Evolutionary conservation across 2,797 vertebrate species (phyloP).

Genomic region (Rhynchonycteris naso): DNA sequence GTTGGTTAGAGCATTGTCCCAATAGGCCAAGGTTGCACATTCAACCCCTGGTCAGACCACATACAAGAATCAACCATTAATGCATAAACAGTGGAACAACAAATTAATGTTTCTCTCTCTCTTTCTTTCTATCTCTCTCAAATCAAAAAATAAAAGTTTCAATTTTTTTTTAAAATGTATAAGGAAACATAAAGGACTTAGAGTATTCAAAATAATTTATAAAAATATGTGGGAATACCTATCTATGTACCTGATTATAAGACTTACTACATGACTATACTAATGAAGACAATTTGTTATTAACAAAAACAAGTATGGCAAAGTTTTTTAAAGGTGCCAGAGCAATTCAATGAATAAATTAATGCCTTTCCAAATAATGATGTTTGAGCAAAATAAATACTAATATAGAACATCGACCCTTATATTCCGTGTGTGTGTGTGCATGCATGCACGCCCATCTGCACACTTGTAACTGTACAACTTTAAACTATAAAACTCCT

Average conservation of each 20-base stretch:
- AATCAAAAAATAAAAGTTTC: too few relatives aligned
- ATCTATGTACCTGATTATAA: neutral
- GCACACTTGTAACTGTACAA: neutral
- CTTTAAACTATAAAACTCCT: neutral
- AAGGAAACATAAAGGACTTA: neutral
- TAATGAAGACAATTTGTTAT: neutral
- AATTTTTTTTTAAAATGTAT: neutral
- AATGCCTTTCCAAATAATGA: constrained; percentile 1
- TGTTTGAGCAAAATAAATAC: neutral
- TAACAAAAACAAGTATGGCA: neutral
- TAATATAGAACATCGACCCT: neutral
- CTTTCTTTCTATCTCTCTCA: too few relatives aligned
- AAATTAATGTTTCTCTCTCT: too few relatives aligned
- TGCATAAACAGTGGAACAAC: too few relatives aligned
- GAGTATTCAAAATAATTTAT: constrained; percentile 11
- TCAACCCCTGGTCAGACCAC: too few relatives aligned
- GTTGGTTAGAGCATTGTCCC: too few relatives aligned
- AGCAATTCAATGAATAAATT: neutral
- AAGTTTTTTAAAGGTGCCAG: neutral
- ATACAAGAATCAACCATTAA: too few relatives aligned
- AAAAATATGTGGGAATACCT: neutral
- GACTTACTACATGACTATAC: neutral
- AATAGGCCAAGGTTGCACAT: too few relatives aligned
- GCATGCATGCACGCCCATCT: neutral
- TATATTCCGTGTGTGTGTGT: neutral